Evolutionary conservation across 2,888 invertebrate species (phyloP).

Genomic region (Hydropsyche betteni): DNA sequence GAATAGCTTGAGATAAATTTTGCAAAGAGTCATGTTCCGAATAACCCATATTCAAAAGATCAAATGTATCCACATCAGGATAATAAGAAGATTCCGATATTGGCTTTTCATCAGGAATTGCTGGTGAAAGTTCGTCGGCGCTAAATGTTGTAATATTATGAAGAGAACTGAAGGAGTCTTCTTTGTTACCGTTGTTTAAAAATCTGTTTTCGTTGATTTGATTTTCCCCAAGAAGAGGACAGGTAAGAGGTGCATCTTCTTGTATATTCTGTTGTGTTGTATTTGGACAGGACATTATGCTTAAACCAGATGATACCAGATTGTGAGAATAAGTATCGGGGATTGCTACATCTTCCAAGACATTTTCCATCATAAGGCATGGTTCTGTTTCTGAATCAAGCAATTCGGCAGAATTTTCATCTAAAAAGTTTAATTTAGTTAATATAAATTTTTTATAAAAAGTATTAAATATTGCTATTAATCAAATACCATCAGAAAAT

Average conservation of each 20-base stretch:
- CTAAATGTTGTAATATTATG: constrained; percentile 60
- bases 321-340: constrained; percentile 74
- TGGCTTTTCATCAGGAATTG: constrained; percentile 60
- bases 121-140: constrained; percentile 63
- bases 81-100: constrained; percentile 50
- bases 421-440: constrained; percentile 56
- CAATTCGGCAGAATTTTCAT: constrained; percentile 80
- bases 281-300: constrained; percentile 58
- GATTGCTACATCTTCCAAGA: constrained; percentile 71
- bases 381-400: constrained; percentile 86
- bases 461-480: neutral
- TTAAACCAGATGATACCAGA: constrained; percentile 71
- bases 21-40: constrained; percentile 76
- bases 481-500: constrained; percentile 46
- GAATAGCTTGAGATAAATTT: constrained; percentile 80
- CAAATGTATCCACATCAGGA: constrained; percentile 41
- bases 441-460: neutral
- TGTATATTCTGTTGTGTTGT: constrained; percentile 23
- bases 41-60: constrained; percentile 54
- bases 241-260: constrained; percentile 32
- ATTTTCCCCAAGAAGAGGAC: constrained; percentile 13
- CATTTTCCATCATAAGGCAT: constrained; percentile 83
- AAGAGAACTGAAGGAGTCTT: constrained; percentile 53
- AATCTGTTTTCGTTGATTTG: constrained; percentile 50
- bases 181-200: constrained; percentile 56